A percentile compares a stretch with the other conserved stretches of the same genome.
phyloP scores from a whole-genome alignment of 2,113 vertebrate species.

The Sebastes schlegelii region DNA sequence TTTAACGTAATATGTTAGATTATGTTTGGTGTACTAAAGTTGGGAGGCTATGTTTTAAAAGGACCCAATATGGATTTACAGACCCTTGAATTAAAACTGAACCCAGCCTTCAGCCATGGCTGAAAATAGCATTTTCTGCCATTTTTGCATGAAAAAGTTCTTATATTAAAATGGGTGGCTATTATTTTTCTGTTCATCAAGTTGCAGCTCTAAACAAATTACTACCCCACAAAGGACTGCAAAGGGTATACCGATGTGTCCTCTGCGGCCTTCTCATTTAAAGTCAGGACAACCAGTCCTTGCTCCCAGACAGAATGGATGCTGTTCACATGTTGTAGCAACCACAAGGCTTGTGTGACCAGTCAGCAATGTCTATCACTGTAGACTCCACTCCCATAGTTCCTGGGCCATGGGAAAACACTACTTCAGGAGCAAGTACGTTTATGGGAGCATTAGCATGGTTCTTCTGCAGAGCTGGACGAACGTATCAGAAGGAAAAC shows the following conservation, averaged over 20 bases:
- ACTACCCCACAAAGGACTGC: too few species aligned
- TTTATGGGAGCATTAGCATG: background rate
- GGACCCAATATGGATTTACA: background rate
- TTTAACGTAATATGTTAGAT: background rate
- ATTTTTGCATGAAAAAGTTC: too few species aligned
- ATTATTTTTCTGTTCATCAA: too few species aligned
- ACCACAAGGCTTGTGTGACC: constrained; percentile 13
- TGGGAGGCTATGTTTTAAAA: background rate
- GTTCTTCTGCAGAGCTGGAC: background rate
- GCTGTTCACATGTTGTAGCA: background rate
- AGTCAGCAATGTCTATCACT: background rate
- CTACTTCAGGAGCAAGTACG: background rate
- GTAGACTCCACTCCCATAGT: constrained; percentile 8
- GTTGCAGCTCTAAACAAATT: background rate
- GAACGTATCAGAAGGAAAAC: background rate
- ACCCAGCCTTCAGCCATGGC: background rate
- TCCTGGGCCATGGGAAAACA: background rate
- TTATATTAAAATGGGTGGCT: too few species aligned
- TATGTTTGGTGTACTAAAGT: background rate
- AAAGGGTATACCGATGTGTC: background rate
- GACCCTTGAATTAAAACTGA: background rate
- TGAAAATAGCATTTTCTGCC: too few species aligned
- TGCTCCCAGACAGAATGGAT: constrained; percentile 8
- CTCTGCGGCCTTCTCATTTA: background rate
- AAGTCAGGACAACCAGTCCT: background rate